Percentiles rank a stretch among this genome's conserved stretches.
These are phyloP conservation scores for Junco hyemalis DNA, from an alignment of 2,113 vertebrate species.

Conservation along the genomic window DNA sequence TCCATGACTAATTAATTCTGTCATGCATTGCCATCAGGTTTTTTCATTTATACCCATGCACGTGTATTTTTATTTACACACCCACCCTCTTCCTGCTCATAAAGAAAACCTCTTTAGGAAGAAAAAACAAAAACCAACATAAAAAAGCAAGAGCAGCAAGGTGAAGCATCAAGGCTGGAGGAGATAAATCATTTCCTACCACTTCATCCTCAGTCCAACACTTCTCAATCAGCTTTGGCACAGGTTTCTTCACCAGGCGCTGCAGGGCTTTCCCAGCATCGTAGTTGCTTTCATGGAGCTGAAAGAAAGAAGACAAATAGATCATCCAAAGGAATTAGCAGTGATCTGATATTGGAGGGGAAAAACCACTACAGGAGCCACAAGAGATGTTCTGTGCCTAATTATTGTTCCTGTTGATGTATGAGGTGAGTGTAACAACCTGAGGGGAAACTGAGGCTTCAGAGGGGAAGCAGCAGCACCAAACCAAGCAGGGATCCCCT, in stretches of 20 bases:
- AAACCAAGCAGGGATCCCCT: neutral
- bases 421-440: neutral
- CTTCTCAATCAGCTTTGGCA: constrained; percentile 97
- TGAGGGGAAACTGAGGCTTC: neutral
- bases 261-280: constrained; percentile 98
- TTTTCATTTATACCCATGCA: neutral
- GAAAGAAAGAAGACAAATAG: constrained; percentile 36
- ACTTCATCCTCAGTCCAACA: constrained; percentile 99
- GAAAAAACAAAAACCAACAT: too few relatives aligned
- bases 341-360: neutral
- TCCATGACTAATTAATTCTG: neutral
- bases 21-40: neutral
- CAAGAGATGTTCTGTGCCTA: neutral
- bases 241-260: constrained; percentile 96
- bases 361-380: neutral
- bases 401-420: neutral
- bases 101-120: neutral
- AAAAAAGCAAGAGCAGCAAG: neutral
- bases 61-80: neutral
- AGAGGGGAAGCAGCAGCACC: neutral
- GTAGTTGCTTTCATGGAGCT: constrained; percentile 98
- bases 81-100: neutral
- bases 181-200: constrained; percentile 76
- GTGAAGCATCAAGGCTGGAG: neutral
- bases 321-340: neutral